Evolutionary conservation across 2,888 invertebrate genomes (phyloP), one percentile per base, ranked within the genome.

Genomic region (Drymonia ruficornis): DNA sequence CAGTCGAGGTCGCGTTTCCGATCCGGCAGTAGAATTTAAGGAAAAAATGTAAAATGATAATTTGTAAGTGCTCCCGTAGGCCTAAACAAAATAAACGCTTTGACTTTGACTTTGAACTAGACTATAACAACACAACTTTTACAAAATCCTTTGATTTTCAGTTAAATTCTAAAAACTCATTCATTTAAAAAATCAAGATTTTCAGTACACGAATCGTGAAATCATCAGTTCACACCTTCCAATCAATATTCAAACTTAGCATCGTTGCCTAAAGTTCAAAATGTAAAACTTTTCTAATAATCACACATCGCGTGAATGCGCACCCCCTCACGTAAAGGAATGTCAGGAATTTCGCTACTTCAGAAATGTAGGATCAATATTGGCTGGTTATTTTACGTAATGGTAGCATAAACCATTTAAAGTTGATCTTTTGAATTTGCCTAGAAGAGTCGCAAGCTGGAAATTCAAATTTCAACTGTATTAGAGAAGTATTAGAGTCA

Each of bases 271-370:
- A 65, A 51, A n/a, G 59, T 42, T 38, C n/a, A 53, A 56, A 55
- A 31, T 55, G 6, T 1, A 11, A 23, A 8, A 15, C 11, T 8
- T 23, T 19, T 13, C 5, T 7, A 7, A 15, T 28, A 40, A 2
- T 42, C 18, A 42, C n/a, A n/a, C 4, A 38, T 12, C 15, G 38
- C 40, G 23, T 36, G 47, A 23, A 49, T 55, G 42, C 50, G 19
- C 54, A 42, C 60, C 55, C n/a, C 47, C 53, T 51, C 52, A 44
- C n/a, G 36, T 51, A 38, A 15, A 48, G 38, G 13, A 45, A 50
- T 45, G 49, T 55, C 56, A 40, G 48, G 58, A 60, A 54, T 67
- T 56, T 44, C 49, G 46, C 56, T 56, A 54, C 56, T 44, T 53
- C 44, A 52, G 47, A 55, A 55, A 43, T 16, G 47, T 42, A 47